Evolutionary conservation across 2,888 invertebrate genomes (phyloP).

Genomic region (Cataglyphis altisquamis): DNA sequence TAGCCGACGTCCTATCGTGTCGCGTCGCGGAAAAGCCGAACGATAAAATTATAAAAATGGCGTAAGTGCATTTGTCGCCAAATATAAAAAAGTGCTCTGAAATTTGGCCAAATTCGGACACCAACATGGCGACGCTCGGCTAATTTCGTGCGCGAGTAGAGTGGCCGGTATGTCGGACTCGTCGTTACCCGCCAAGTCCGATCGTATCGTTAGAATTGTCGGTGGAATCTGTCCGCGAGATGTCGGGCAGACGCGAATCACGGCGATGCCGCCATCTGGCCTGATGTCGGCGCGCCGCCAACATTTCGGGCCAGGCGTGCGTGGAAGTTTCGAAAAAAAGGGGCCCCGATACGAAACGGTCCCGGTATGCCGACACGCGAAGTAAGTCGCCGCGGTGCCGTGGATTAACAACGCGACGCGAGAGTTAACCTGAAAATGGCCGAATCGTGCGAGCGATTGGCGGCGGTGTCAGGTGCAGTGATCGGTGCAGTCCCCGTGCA

Average conservation of each 20-base stretch:
- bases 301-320: constrained; percentile 68
- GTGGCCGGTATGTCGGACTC: not conserved
- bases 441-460: constrained; percentile 79
- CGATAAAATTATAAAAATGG: not conserved
- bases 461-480: constrained; percentile 78
- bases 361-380: constrained; percentile 65
- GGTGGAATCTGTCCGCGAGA: constrained; percentile 48
- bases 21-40: not conserved
- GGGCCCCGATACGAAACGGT: constrained; percentile 78
- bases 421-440: constrained; percentile 83
- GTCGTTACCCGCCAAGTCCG: not conserved
- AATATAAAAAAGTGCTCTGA: not conserved
- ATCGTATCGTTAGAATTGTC: not conserved
- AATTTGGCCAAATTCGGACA: not conserved
- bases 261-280: constrained; percentile 61
- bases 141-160: not conserved
- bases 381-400: constrained; percentile 51
- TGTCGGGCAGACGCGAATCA: constrained; percentile 49
- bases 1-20: not conserved
- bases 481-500: constrained; percentile 71
- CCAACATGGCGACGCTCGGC: not conserved
- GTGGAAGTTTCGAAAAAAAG: constrained; percentile 81
- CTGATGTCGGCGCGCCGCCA: constrained; percentile 48
- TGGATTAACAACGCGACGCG: constrained; percentile 65
- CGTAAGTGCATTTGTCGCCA: not conserved